Evolutionary conservation across 2,888 invertebrate genomes (phyloP), one percentile per base, ranked within the genome.

Genomic region (Bruchidius siliquastri): DNA sequence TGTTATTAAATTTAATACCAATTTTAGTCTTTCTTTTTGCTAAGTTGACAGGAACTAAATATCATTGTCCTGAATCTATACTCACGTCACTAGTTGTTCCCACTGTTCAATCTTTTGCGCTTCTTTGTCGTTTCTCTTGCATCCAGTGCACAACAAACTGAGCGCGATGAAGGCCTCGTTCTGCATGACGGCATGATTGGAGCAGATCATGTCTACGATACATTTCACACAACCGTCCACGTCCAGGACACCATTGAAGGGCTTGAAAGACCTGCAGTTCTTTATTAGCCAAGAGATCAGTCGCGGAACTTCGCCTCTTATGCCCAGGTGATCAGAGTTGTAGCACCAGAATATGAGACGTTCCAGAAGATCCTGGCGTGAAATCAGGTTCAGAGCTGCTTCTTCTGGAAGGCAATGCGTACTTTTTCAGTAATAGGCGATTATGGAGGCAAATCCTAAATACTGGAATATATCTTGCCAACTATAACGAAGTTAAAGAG

Each of bases 151-250:
- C 13, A 94, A 86, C 67, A 94, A 89, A 77, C 91, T 92, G 73
- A 95, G 88, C 66, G 94, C 92, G 79, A 92, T 88, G 73, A 94
- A 89, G 0, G 94, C 93, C 87, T 95, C 95, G 84, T 93, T 94
- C 84, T 94, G 94, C 97, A 97, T 97, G 30, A 96, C 91, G 8
- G 93, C 88, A 87, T 96, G 95, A 81, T 94, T 93, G 1, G 94
- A 93, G 3, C 92, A 90, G 77, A 94, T 88, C 96, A 97, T 96
- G 85, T 91, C 91, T 18, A 95, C 92, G 80, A 97, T 88, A 81
- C 93, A 91, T 73, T 91, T 90, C 49, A 96, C 87, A 75, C 93
- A 93, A 75, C 93, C 93, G 70, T 92, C 90, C 21, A 89, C 89
- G 86, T 90, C 85, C 0, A 90, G 85, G 69, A 90, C 81, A 67